Base-by-base conservation (phyloP, 2,797 vertebrate genomes). In the Halcyon badia region DNA sequence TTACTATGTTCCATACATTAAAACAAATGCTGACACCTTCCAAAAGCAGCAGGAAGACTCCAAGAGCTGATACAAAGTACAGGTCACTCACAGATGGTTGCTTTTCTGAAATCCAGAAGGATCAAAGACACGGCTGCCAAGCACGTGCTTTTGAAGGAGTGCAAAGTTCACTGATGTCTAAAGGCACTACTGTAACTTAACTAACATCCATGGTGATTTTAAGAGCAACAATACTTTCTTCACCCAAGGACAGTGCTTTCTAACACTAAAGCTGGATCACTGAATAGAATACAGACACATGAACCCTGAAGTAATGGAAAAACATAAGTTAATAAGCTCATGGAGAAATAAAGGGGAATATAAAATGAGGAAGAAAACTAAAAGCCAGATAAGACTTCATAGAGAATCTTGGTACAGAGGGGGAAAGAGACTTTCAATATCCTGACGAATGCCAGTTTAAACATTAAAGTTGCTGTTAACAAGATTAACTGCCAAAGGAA, bases 71-170 rank as follows among this genome's bases (percentile, higher is more conserved):
- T 26, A 84, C 13, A 56, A 66, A 33, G 35, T 48, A 71, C 49
- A 86, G 10, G 41, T 88, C 35, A 12, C 48, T 86, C 33, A 42
- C 31, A 75, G 35, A 57, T 33, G n/a, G 87, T 1, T 56, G 65
- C 61, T 94, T 78, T 76, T 46, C 64, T 62, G 64, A 87, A 80
- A 80, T 21, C 16, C 44, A 12, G 44, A 72, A 83, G 69, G 35
- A 95, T 86, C 84, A 90, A 91, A 92, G 70, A 76, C 28, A 62
- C 41, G 39, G 49, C 65, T 49, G 66, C 64, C 64, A 96, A 65
- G 72, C 22, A n/a, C 1, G 4, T 57, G 57, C 52, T 91, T 96
- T 86, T 68, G 72, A 95, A 93, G 44, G 17, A 87, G 28, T 77
- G 49, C 35, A 66, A 66, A 83, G 71, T 71, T 87, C 60, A 48